Percentiles rank a stretch among this genome's conserved stretches.
phyloP scores from a whole-genome alignment of 2,888 invertebrate genomes.

The Sicus ferrugineus region DNA sequence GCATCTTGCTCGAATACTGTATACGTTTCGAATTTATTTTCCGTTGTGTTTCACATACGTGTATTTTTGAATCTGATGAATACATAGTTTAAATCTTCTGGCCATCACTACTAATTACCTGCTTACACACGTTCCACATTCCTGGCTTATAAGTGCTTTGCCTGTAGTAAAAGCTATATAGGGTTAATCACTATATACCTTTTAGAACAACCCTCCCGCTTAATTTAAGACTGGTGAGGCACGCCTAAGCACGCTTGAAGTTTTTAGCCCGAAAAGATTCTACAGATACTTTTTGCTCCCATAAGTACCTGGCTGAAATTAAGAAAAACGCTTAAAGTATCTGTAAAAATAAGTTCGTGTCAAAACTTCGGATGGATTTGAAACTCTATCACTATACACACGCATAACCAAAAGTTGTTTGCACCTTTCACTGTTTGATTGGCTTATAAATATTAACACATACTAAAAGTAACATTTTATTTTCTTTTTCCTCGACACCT shows the following conservation, averaged over 20 bases:
- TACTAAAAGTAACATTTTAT: constrained; percentile 12
- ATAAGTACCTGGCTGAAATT: constrained; percentile 40
- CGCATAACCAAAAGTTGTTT: background rate
- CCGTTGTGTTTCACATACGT: too few species aligned
- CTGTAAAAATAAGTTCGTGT: constrained; percentile 45
- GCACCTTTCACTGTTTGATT: constrained; percentile 9
- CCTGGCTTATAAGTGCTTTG: background rate
- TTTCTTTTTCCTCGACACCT: constrained; percentile 21
- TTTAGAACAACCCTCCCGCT: background rate
- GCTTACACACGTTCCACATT: background rate
- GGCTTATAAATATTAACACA: background rate
- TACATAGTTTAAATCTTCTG: too few species aligned
- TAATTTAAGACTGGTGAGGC: background rate
- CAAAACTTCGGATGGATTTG: constrained; percentile 24
- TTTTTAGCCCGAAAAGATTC: constrained; percentile 44
- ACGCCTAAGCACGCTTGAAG: background rate
- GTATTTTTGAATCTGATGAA: too few species aligned
- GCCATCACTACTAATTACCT: too few species aligned
- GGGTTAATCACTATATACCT: too few species aligned
- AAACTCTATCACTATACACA: background rate
- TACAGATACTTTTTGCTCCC: constrained; percentile 42
- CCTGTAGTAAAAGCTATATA: background rate
- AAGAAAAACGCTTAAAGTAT: constrained; percentile 38
- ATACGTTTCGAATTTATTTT: too few species aligned
- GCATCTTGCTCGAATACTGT: too few species aligned